phyloP scores from a whole-genome alignment of 2,113 vertebrate species.

The Benitochromis conjunctus region DNA sequence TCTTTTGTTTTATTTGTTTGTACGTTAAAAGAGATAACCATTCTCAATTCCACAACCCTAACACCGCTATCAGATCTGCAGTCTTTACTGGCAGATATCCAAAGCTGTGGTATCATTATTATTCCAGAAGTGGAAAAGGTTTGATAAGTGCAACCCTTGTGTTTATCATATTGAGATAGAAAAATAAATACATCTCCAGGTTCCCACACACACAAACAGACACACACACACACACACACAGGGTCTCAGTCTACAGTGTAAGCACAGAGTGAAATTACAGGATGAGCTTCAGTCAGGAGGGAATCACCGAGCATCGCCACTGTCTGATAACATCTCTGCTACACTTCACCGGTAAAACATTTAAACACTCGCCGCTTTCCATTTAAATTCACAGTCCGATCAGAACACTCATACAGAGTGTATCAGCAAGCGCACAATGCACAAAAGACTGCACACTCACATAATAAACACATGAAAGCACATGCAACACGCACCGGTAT shows the following conservation, averaged over 20 bases:
- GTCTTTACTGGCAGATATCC: background rate
- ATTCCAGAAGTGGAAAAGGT: background rate
- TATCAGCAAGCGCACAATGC: background rate
- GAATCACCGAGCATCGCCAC: background rate
- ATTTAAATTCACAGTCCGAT: background rate
- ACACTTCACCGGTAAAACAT: background rate
- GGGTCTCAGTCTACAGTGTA: too few species aligned
- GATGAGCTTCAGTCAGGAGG: background rate
- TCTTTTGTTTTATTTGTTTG: background rate
- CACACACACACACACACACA: background rate
- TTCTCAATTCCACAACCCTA: accelerated
- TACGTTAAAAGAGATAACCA: background rate
- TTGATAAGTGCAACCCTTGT: background rate
- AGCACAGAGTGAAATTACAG: background rate
- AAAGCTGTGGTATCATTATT: background rate
- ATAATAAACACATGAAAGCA: background rate
- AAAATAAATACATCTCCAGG: background rate
- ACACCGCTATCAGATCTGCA: background rate
- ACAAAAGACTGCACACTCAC: background rate
- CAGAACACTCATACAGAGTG: background rate
- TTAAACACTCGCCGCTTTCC: background rate
- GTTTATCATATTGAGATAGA: background rate
- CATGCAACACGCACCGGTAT: background rate
- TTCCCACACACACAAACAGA: background rate
- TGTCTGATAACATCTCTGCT: background rate